A percentile compares a stretch with the other conserved stretches of the same genome.
Conservation (phyloP, 2,888 invertebrate species). For the Phanerotoma sp. region DNA sequence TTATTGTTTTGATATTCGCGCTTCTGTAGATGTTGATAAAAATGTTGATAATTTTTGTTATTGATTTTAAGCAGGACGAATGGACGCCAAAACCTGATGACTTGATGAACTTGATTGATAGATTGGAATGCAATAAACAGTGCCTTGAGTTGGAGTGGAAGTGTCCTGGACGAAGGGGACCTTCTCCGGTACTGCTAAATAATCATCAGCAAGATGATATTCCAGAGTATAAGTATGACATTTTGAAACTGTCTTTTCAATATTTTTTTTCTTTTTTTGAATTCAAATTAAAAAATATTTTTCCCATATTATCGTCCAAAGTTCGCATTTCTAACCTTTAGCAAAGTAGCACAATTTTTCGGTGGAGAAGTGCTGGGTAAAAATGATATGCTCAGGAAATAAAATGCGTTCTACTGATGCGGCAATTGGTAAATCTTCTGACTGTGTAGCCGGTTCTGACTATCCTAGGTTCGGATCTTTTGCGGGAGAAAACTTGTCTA, state of each 20-base stretch:
- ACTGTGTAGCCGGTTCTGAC: too few relatives aligned
- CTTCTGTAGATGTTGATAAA: not conserved
- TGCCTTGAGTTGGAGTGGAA: constrained; percentile 76
- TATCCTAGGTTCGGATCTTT: too few relatives aligned
- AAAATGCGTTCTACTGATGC: too few relatives aligned
- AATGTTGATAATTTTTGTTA: constrained; percentile 6
- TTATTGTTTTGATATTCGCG: not conserved
- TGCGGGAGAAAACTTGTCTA: too few relatives aligned
- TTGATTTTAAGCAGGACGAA: constrained; percentile 43
- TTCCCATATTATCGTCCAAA: too few relatives aligned
- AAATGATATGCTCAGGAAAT: too few relatives aligned
- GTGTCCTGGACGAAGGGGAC: constrained; percentile 75
- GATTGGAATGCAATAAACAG: constrained; percentile 67
- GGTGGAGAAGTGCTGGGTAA: too few relatives aligned
- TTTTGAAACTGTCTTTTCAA: not conserved
- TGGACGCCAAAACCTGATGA: constrained; percentile 72
- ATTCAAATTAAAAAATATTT: too few relatives aligned
- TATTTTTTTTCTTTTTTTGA: constrained; percentile 6
- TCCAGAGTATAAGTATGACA: constrained; percentile 47
- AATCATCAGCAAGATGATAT: constrained; percentile 53
- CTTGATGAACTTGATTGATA: constrained; percentile 70
- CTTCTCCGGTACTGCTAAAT: constrained; percentile 68
- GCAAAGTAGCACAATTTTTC: too few relatives aligned
- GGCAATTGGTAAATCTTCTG: too few relatives aligned
- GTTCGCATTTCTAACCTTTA: too few relatives aligned